Evolutionary conservation across 1,140 invertebrate genomes (phyloP), one percentile per base, ranked within the genome.

Genomic region (Antheraea pernyi): DNA sequence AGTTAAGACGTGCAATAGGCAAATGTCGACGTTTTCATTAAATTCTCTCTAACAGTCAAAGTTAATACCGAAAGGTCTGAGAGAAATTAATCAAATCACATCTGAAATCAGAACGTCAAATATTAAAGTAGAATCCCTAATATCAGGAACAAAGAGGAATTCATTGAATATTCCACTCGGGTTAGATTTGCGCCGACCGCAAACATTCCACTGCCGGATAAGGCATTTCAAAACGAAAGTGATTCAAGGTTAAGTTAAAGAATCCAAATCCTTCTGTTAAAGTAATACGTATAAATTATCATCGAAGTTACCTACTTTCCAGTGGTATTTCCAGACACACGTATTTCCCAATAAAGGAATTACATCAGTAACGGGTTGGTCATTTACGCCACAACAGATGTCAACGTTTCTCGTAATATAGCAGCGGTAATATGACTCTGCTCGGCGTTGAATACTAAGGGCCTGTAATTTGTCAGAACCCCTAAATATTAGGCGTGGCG

Each of bases 391-490:
- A 64, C 48, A 59, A 48, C 4, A 46, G 61, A 39, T 48, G 39
- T 36, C 39, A 61, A 59, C 60, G 59, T 61, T 62, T 58, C 18
- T 30, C 19, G 65, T 71, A 67, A 71, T 71, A 60, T 72, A 48
- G 61, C 59, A 61, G 22, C 22, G 58, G 59, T 65, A 53, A 61
- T 39, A n/a, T 48, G 63, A 53, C 64, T 67, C 61, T 59, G 30
- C 66, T 68, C 13, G 64, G 13, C 59, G 42, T 69, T 60, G 78
- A 76, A 80, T 80, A 78, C 74, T 76, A 75, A 78, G 65, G 67
- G 70, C 59, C 59, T 64, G 58, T 79, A 75, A 78, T 81, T 79
- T 79, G 75, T 81, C 77, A 75, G 59, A 16, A 37, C 11, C 46
- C 46, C 59, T 64, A 58, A 74, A 81, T 68, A 81, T 77, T 74